Evolutionary conservation across 2,797 vertebrate species (phyloP), one percentile per base, ranked within the genome.

Genomic region (Gymnoscopelus braueri): DNA sequence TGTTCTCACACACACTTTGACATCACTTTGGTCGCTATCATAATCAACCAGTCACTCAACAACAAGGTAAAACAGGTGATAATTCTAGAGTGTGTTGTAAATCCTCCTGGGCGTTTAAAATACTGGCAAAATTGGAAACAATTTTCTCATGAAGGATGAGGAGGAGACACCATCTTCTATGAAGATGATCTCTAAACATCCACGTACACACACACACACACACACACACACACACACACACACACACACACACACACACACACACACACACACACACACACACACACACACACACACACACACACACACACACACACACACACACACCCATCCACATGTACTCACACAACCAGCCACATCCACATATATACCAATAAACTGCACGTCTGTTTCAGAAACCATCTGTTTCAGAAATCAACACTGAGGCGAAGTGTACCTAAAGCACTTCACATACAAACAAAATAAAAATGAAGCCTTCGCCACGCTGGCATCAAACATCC

Each of bases 301-400:
- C 7, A 1, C 39, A 63, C 49, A n/a, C 49, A 53, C 61, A 35
- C 26, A 12, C 49, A 32, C 10, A 12, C 44, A 53, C 24, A 58
- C 2, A 54, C 24, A 56, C 19, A 65, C 32, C 63, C 50, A 59
- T 2, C 29, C 54, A 26, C 54, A 54, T 19, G 8, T 19, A 54
- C 52, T 19, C 52, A 54, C 52, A 54, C 52, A 56, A 12, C 11
- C 49, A 50, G 11, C 11, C 54, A 61, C 47, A 72, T 10, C 64
- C 60, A 71, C 39, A 70, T n/a, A 70, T n/a, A 50, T n/a, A 50
- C 49, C 14, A 70, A 68, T 55, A 73, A 52, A 60, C 74, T 5
- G 11, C 44, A 24, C 15, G 65, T 47, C 63, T 66, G 61, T 61
- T 74, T 69, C 39, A 64, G 39, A 44, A 44, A 44, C 39, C 39